Evolutionary conservation across 2,888 invertebrate genomes (phyloP), one percentile per base, ranked within the genome.

Genomic region (Mayetiola destructor): DNA sequence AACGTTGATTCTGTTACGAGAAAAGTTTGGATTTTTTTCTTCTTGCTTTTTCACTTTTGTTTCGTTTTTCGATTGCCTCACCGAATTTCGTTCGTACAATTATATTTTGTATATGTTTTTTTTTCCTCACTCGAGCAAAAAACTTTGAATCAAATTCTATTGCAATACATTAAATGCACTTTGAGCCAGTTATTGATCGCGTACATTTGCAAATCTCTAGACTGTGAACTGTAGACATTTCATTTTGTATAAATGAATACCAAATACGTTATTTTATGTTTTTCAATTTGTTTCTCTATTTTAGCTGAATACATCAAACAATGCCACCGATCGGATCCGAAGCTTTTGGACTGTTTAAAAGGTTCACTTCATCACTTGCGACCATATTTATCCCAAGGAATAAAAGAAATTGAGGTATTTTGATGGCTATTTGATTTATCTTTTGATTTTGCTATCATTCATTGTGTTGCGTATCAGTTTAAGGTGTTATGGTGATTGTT

Each of bases 281-380:
- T 58, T 12, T 42, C 32, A 29, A 42, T 40, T n/a, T 39, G 36
- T 57, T 23, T 29, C 39, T 39, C 3, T 39, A 59, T 73, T 73
- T 39, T 68, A 80, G 80, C 79, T 29, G 76, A 77, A 59, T 84
- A 83, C 65, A 77, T 84, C 54, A 81, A 81, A 64, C 82, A 81
- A 68, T 84, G 84, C 63, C 76, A 75, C 58, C 76, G 77, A 63
- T 75, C 75, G 59, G 81, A 82, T 66, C 80, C 82, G 0, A 68
- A 79, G 35, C 62, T 84, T 27, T 70, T 76, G 20, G 69, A 75
- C 10, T 84, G 83, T 61, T 74, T 82, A 54, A 76, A 72, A 55
- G 69, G 69, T 5, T 75, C 80, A 10, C 69, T 83, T 35, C 77
- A 80, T 58, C 75, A 77, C 63, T 64, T 84, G 52, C 72, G 74